Conservation (phyloP, 2,113 vertebrate genomes). For the Uria aalge region DNA sequence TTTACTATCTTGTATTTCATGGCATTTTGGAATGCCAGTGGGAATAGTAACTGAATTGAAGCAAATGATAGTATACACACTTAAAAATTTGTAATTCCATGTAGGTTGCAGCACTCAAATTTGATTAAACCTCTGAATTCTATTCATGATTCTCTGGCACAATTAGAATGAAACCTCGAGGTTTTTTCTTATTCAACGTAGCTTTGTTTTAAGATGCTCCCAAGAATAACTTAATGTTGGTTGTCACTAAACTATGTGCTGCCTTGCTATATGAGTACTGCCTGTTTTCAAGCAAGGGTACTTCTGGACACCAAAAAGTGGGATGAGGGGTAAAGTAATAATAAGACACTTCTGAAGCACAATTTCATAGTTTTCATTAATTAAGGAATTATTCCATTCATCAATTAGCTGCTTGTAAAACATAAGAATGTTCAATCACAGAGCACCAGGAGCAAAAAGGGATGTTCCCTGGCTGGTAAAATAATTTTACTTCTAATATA, state of each 20-base stretch:
- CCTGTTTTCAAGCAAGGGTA: not conserved
- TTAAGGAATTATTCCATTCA: not conserved
- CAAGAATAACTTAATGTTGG: not conserved
- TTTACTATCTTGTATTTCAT: not conserved
- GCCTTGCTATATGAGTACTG: not conserved
- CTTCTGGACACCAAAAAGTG: not conserved
- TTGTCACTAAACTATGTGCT: not conserved
- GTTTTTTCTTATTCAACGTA: not conserved
- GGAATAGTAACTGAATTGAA: not conserved
- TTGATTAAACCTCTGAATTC: not conserved
- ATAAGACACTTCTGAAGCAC: not conserved
- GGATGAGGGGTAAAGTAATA: not conserved
- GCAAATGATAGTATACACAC: not conserved
- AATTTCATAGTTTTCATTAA: not conserved
- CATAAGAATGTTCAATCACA: not conserved
- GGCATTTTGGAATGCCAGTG: not conserved
- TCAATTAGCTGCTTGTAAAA: not conserved
- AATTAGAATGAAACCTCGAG: not conserved
- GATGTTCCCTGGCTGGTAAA: not conserved
- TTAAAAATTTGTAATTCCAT: not conserved
- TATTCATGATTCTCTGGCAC: not conserved
- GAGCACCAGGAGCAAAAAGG: not conserved
- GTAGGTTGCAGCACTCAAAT: not conserved
- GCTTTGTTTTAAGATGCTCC: not conserved
- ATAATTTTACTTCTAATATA: not conserved